Percentiles rank a stretch among this genome's conserved stretches.
These are phyloP conservation scores for Diarsia mendica DNA, from an alignment of 2,888 invertebrate genomes.

Conservation along the genomic window DNA sequence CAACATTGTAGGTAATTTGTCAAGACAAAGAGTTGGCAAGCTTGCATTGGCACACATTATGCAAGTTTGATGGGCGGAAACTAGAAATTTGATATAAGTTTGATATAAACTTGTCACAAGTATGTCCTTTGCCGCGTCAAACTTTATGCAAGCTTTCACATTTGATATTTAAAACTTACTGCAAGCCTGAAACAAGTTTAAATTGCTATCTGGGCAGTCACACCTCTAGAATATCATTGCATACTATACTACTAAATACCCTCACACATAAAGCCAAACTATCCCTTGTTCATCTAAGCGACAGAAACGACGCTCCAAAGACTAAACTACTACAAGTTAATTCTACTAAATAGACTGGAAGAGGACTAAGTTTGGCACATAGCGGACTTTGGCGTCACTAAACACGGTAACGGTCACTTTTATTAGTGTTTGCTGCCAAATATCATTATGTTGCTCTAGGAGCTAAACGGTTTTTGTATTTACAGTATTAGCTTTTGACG, in stretches of 20 bases:
- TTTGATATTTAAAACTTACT: too few relatives aligned
- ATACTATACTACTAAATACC: not conserved
- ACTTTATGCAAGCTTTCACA: too few relatives aligned
- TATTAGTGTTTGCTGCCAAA: slow-evolving; percentile 57
- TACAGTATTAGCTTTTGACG: slow-evolving; percentile 7
- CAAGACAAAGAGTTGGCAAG: too few relatives aligned
- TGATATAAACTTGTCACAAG: too few relatives aligned
- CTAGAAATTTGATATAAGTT: too few relatives aligned
- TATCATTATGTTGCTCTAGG: slow-evolving; percentile 22
- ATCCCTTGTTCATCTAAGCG: slow-evolving; percentile 19
- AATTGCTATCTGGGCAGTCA: too few relatives aligned
- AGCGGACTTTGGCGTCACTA: slow-evolving; percentile 33
- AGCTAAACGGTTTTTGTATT: slow-evolving; percentile 38
- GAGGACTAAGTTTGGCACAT: slow-evolving; percentile 52
- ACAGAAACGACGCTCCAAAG: slow-evolving; percentile 35
- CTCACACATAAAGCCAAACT: not conserved
- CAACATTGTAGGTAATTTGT: too few relatives aligned
- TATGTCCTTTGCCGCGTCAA: too few relatives aligned
- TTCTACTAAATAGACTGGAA: slow-evolving; percentile 43
- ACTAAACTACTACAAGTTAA: slow-evolving; percentile 40
- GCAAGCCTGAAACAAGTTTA: too few relatives aligned
- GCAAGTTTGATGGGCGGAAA: too few relatives aligned
- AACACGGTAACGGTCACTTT: slow-evolving; percentile 49
- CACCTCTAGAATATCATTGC: too few relatives aligned
- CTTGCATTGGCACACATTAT: too few relatives aligned